Percentiles rank a stretch among this genome's conserved stretches.
Evolutionary conservation across 2,797 vertebrate genomes (phyloP).

Genomic region (Margarornis squamiger): DNA sequence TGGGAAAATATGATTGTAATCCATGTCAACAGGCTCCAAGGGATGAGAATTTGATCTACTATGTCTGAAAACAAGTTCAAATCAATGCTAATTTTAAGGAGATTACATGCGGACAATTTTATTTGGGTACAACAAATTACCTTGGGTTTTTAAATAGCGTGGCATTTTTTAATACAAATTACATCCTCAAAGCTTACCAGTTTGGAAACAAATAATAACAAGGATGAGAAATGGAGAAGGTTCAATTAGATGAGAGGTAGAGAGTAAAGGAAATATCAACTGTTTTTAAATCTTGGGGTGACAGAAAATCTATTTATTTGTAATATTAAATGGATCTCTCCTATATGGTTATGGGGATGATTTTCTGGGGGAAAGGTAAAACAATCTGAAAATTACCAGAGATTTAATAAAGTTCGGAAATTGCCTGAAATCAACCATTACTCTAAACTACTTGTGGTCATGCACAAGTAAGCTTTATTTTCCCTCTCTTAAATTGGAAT

Average conservation of each 20-base stretch:
- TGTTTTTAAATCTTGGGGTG: not conserved
- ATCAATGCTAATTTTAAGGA: not conserved
- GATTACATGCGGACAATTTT: not conserved
- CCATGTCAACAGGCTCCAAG: not conserved
- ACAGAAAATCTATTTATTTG: not conserved
- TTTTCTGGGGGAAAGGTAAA: conserved; percentile 29
- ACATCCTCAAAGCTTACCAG: not conserved
- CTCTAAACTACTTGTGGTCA: not conserved
- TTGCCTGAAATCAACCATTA: not conserved
- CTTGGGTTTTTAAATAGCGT: not conserved
- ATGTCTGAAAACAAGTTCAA: not conserved
- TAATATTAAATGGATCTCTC: not conserved
- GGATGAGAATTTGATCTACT: not conserved
- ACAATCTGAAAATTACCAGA: not conserved
- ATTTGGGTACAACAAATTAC: not conserved
- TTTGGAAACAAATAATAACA: not conserved
- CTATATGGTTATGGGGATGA: not conserved
- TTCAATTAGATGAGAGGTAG: not conserved
- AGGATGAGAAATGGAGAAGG: not conserved
- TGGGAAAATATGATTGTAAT: not conserved
- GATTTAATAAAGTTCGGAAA: conserved; percentile 27
- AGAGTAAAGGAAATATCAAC: not conserved
- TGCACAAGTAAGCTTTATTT: not conserved
- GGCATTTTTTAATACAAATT: not conserved
- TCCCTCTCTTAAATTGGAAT: not conserved